phyloP scores from a whole-genome alignment of 2,797 vertebrate species.

The Enteromius paludinosus region DNA sequence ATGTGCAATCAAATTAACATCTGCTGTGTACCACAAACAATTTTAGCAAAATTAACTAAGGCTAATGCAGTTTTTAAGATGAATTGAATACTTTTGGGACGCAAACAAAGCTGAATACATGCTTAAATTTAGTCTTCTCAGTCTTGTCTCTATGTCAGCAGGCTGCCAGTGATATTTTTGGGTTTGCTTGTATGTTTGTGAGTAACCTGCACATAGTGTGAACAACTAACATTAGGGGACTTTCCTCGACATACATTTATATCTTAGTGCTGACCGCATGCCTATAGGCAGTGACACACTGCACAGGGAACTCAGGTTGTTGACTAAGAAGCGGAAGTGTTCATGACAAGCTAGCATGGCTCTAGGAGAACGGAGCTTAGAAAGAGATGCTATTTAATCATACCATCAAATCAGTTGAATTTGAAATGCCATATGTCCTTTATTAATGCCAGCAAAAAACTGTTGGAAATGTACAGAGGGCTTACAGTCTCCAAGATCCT shows the following conservation, averaged over 20 bases:
- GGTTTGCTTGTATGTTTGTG: constrained; percentile 43
- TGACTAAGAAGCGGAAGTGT: constrained; percentile 72
- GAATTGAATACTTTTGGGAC: not conserved
- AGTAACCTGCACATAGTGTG: constrained; percentile 49
- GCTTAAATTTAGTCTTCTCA: not conserved
- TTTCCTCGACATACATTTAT: constrained; percentile 53
- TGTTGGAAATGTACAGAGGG: not conserved
- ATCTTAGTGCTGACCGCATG: constrained; percentile 61
- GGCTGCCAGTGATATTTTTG: constrained; percentile 44
- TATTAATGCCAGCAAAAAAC: not conserved
- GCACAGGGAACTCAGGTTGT: constrained; percentile 45
- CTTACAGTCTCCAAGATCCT: not conserved
- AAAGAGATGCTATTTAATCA: constrained; percentile 8
- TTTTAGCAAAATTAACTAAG: not conserved
- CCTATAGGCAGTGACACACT: constrained; percentile 58
- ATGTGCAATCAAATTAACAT: not conserved
- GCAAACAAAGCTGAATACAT: not conserved
- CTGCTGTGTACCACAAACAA: not conserved
- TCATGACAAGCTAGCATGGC: not conserved
- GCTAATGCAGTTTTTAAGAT: not conserved
- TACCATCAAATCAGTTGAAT: not conserved
- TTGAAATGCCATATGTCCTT: not conserved
- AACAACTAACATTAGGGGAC: constrained; percentile 25
- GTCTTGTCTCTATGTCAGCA: constrained; percentile 34
- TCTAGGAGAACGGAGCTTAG: not conserved